A percentile compares a stretch with the other conserved stretches of the same genome.
Conservation (phyloP, 2,113 vertebrate genomes). For the Zapus hudsonius region DNA sequence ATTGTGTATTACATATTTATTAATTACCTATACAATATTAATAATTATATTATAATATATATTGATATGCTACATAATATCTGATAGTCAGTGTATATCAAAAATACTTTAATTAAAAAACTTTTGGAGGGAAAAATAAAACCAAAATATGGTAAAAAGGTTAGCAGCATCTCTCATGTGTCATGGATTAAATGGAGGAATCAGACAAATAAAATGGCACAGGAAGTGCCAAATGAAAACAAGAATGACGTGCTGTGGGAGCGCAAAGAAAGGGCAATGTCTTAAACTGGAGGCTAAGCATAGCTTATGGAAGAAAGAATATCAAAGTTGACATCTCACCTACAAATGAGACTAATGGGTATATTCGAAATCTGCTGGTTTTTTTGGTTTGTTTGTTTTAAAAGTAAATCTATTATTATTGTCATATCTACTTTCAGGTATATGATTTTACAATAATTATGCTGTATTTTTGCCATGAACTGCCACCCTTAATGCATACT, state of each 20-base stretch:
- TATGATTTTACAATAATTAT: slow-evolving; percentile 10
- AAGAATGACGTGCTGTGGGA: background rate
- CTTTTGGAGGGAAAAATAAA: background rate
- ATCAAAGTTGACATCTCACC: background rate
- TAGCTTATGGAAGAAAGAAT: background rate
- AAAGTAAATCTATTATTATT: background rate
- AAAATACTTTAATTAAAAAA: background rate
- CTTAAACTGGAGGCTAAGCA: background rate
- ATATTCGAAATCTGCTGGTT: background rate
- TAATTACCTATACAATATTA: too few relatives aligned
- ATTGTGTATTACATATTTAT: too few relatives aligned
- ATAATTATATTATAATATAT: too few relatives aligned
- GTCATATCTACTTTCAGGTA: background rate
- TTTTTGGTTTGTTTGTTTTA: background rate
- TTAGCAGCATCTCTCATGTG: background rate
- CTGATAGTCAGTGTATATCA: background rate
- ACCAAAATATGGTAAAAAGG: background rate
- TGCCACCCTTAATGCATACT: background rate
- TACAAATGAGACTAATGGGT: background rate
- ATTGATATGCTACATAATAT: too few relatives aligned
- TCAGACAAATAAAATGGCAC: background rate
- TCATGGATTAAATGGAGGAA: background rate
- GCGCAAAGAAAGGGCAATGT: background rate
- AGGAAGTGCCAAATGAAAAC: background rate
- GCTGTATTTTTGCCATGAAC: background rate